A percentile compares a stretch with the other conserved stretches of the same genome.
These are phyloP conservation scores for Phoebastria nigripes DNA, from an alignment of 2,797 vertebrate genomes.

Conservation along the genomic window DNA sequence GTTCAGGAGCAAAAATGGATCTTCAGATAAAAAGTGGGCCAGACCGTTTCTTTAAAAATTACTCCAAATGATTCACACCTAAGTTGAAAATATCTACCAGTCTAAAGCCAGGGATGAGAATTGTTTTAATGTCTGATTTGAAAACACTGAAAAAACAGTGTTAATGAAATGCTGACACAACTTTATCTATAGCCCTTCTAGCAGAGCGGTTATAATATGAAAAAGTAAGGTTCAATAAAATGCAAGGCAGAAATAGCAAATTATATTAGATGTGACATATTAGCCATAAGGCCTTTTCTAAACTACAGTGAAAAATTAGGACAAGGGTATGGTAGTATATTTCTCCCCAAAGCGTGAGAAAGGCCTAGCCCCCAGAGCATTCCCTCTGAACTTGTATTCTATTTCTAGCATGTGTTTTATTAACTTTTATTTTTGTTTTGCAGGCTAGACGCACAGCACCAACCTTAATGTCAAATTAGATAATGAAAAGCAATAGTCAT, in stretches of 20 bases:
- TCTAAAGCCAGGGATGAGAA: slow-evolving; percentile 9
- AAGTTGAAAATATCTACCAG: not conserved
- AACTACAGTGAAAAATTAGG: slow-evolving; percentile 59
- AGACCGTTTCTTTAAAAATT: not conserved
- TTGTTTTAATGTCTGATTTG: slow-evolving; percentile 30
- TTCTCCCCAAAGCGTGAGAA: slow-evolving; percentile 47
- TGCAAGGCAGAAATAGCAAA: slow-evolving; percentile 63
- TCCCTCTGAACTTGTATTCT: slow-evolving; percentile 55
- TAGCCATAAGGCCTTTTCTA: slow-evolving; percentile 66
- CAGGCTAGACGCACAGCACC: slow-evolving; percentile 59
- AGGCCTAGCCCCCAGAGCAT: slow-evolving; percentile 36
- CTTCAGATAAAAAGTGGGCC: not conserved
- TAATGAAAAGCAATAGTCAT: slow-evolving; percentile 65
- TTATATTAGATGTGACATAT: slow-evolving; percentile 70
- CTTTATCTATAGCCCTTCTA: slow-evolving; percentile 53
- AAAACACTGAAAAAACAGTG: slow-evolving; percentile 59
- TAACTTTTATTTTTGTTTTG: slow-evolving; percentile 70
- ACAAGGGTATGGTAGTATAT: slow-evolving; percentile 59
- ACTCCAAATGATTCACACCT: slow-evolving; percentile 10
- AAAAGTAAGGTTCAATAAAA: slow-evolving; percentile 66
- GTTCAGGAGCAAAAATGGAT: not conserved
- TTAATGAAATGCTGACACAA: slow-evolving; percentile 63
- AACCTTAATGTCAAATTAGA: slow-evolving; percentile 71
- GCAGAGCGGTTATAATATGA: slow-evolving; percentile 56
- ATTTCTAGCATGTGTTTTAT: slow-evolving; percentile 64